These are phyloP conservation scores for Littorina saxatilis DNA, from an alignment of 1,140 invertebrate genomes.

Conservation along the genomic window DNA sequence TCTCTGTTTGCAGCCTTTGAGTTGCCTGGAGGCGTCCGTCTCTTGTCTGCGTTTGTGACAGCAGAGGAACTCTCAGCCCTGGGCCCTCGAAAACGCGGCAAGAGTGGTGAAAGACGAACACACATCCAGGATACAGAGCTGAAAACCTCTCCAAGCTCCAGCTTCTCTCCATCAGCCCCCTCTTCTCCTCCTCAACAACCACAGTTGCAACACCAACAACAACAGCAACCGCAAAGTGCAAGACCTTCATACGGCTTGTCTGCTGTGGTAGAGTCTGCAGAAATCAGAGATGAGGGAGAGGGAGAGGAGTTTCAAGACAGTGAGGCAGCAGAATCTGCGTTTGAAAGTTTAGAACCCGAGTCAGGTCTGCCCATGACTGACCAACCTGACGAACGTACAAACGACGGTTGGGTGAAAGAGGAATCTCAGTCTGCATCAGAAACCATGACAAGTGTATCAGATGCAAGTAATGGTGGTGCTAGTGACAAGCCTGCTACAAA, in stretches of 20 bases:
- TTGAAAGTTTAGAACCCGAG: no score
- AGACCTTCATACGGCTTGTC: not conserved
- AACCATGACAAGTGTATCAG: no score
- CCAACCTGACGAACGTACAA: no score
- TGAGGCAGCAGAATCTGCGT: not conserved
- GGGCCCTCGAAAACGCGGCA: not conserved
- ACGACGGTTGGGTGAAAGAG: no score
- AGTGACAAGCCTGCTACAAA: no score
- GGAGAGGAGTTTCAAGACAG: not conserved
- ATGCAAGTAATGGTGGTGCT: not conserved
- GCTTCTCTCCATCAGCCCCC: not conserved
- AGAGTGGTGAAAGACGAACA: not conserved
- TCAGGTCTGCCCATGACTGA: no score
- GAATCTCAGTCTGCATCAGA: no score
- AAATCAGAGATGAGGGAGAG: not conserved
- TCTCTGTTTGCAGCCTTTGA: conserved; percentile 56
- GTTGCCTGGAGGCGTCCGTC: conserved; percentile 53
- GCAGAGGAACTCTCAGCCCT: conserved; percentile 43
- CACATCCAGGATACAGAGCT: not conserved
- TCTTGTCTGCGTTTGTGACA: conserved; percentile 57
- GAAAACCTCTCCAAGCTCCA: not conserved
- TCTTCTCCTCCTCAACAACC: not conserved
- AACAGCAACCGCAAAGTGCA: not conserved
- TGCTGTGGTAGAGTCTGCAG: not conserved
- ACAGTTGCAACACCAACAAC: no score